These are phyloP conservation scores for Sicus ferrugineus DNA, from an alignment of 2,888 invertebrate species.

Conservation along the genomic window DNA sequence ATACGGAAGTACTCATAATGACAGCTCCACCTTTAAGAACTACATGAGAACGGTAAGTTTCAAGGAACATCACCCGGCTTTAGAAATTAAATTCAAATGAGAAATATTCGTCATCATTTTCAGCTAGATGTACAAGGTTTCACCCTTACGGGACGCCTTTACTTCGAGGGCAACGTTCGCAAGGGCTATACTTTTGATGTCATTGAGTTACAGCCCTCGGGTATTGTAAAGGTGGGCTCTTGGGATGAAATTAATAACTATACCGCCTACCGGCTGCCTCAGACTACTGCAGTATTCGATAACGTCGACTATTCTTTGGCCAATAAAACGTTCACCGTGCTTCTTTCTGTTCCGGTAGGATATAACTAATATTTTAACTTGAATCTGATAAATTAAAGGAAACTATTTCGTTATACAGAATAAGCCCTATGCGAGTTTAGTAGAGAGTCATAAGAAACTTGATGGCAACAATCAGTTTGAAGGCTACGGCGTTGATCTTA, in stretches of 20 bases:
- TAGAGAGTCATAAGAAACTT: slow-evolving; percentile 71
- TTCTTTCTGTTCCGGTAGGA: slow-evolving; percentile 73
- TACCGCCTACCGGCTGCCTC: slow-evolving; percentile 65
- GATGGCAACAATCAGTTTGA: slow-evolving; percentile 84
- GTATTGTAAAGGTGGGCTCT: slow-evolving; percentile 73
- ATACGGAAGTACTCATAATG: slow-evolving; percentile 71
- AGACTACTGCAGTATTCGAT: slow-evolving; percentile 63
- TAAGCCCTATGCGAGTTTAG: slow-evolving; percentile 86
- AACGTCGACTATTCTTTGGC: slow-evolving; percentile 71
- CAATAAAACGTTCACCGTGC: slow-evolving; percentile 75
- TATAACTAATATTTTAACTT: not conserved
- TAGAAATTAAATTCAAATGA: no score
- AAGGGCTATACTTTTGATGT: slow-evolving; percentile 75
- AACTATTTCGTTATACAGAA: slow-evolving; percentile 54
- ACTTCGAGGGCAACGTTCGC: slow-evolving; percentile 81
- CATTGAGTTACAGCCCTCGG: slow-evolving; percentile 71
- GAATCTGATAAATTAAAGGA: not conserved
- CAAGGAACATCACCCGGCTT: not conserved
- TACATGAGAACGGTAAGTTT: slow-evolving; percentile 68
- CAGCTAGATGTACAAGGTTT: slow-evolving; percentile 50
- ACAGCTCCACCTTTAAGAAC: slow-evolving; percentile 84
- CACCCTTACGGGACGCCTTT: slow-evolving; percentile 75
- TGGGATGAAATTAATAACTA: slow-evolving; percentile 75
- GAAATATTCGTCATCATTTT: not conserved
- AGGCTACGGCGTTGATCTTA: slow-evolving; percentile 88